Evolutionary conservation across 2,113 vertebrate species (phyloP), one percentile per base, ranked within the genome.

Genomic region (Epinephelus lanceolatus): DNA sequence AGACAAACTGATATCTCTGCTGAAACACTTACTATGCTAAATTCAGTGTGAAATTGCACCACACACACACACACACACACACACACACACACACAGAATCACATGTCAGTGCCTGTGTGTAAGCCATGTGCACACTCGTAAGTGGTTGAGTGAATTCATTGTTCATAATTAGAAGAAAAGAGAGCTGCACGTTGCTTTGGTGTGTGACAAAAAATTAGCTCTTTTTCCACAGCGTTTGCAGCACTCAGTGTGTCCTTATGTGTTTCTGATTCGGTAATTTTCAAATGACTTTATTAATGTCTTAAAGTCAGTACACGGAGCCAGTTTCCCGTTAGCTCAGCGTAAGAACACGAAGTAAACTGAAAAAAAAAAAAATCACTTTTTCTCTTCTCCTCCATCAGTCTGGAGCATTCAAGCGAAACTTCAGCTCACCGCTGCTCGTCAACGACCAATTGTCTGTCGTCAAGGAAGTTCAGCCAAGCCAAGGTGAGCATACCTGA

Each of bases 381-480:
- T 18, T 71, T 57, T 91, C 47, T 82, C 57, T 45, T 93, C 21
- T 81, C 71, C 40, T 83, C 66, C 56, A 51, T 88, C 72, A 97
- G 97, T 94, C 96, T 7, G 95, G 96, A 27, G 96, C 96, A n/a
- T 98, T 98, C 94, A 96, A 96, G 72, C 94, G 97, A 23, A 98
- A 98, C 93, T 97, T 98, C 95, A 98, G 97, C 90, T 97, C 97
- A 3, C 97, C 97, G 0, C 94, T 97, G 84, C 94, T 98, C 53
- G 93, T 96, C 81, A 96, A 95, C 4, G 96, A 97, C 13, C 97
- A 95, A 63, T 92, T 96, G 63, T 90, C 94, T 62, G 90, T 93
- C 3, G 93, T 94, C 27, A 96, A 95, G 92, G 97, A 97, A 79
- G 94, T 95, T 25, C 95, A 94, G 62, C 92, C 95, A 13, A 92